Conservation (phyloP, 2,888 invertebrate genomes). For the Uropetala carovei region DNA sequence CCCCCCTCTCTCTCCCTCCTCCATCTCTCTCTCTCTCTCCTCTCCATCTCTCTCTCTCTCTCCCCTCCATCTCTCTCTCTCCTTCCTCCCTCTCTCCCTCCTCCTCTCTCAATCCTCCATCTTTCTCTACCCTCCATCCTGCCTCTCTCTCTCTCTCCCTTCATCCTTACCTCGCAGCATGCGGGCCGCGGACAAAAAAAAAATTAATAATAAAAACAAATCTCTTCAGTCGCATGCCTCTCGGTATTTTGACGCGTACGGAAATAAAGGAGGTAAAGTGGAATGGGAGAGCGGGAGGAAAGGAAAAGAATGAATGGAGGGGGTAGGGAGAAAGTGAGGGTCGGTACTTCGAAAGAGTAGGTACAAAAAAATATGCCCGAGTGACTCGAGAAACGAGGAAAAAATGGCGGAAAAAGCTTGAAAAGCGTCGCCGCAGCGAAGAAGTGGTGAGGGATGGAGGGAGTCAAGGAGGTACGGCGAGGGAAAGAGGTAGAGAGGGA, state of each 20-base stretch:
- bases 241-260: slow-evolving; percentile 47
- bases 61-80: too few relatives aligned
- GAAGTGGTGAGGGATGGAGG: background rate
- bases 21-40: too few relatives aligned
- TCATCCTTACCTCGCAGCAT: background rate
- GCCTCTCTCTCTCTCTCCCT: too few relatives aligned
- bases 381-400: slow-evolving; percentile 44
- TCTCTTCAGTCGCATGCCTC: background rate
- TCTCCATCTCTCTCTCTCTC: too few relatives aligned
- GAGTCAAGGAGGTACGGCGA: background rate
- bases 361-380: slow-evolving; percentile 19
- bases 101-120: too few relatives aligned
- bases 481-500: background rate
- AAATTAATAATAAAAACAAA: background rate
- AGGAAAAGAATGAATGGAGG: background rate
- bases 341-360: slow-evolving; percentile 32
- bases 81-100: too few relatives aligned
- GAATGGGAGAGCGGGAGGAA: background rate
- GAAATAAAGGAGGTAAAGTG: background rate
- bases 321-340: background rate
- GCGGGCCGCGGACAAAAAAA: background rate
- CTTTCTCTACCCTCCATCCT: too few relatives aligned
- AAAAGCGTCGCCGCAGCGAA: slow-evolving; percentile 26
- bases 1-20: too few relatives aligned
- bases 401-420: slow-evolving; percentile 6